These are phyloP conservation scores for Odontocerum albicorne DNA, from an alignment of 2,888 invertebrate species.

Conservation along the genomic window DNA sequence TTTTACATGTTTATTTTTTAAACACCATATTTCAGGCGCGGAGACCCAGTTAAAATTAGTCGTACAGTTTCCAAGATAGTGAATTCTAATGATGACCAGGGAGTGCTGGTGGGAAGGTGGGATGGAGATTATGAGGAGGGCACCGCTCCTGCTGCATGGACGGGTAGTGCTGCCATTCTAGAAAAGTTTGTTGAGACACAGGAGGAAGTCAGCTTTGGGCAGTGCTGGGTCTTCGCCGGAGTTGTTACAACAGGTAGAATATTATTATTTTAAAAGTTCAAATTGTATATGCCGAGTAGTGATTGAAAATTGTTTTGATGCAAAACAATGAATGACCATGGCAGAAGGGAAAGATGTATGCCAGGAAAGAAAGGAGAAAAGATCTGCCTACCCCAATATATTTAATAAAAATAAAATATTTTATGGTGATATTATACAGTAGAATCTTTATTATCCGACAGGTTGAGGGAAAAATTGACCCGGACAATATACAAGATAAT, in stretches of 20 bases:
- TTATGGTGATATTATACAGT: too few relatives aligned
- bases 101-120: constrained; percentile 74
- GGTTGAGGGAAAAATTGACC: too few relatives aligned
- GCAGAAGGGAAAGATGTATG: too few relatives aligned
- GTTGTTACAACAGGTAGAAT: constrained; percentile 79
- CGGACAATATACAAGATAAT: too few relatives aligned
- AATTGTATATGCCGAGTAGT: too few relatives aligned
- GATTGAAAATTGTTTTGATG: too few relatives aligned
- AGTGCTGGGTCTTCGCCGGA: constrained; percentile 88
- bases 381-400: too few relatives aligned
- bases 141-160: constrained; percentile 77
- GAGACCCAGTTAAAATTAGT: constrained; percentile 70
- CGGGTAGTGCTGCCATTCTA: constrained; percentile 76
- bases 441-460: too few relatives aligned
- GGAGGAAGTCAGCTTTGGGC: constrained; percentile 74
- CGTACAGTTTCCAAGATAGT: constrained; percentile 74
- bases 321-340: too few relatives aligned
- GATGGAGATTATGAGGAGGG: constrained; percentile 74
- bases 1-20: constrained; percentile 3
- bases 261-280: too few relatives aligned
- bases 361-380: too few relatives aligned
- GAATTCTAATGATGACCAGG: constrained; percentile 73
- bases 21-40: constrained; percentile 51
- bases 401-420: too few relatives aligned
- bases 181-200: constrained; percentile 67